Conservation (phyloP, 2,113 vertebrate species). For the Tylochromis polylepis region DNA sequence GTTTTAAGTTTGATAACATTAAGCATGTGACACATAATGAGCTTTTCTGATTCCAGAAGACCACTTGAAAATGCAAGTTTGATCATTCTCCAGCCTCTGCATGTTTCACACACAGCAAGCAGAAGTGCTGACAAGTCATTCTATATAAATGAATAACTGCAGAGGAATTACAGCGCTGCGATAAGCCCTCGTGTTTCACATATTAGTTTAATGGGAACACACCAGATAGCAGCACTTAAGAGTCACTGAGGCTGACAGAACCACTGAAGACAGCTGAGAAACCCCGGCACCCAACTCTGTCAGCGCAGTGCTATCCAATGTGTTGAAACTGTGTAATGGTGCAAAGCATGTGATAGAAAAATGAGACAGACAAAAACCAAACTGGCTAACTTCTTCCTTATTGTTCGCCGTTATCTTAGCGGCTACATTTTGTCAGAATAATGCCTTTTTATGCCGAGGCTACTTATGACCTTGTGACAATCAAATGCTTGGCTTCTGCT, state of each 20-base stretch:
- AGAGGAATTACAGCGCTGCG: slow-evolving; percentile 10
- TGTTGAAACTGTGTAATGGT: slow-evolving; percentile 14
- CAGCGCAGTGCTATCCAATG: background rate
- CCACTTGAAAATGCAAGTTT: background rate
- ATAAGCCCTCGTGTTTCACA: slow-evolving; percentile 41
- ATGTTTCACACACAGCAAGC: background rate
- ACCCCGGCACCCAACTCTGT: background rate
- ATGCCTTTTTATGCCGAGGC: background rate
- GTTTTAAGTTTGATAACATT: background rate
- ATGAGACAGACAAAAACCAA: background rate
- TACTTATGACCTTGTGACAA: background rate
- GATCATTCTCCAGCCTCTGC: background rate
- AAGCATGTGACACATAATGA: background rate
- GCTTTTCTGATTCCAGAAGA: background rate
- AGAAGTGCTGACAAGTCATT: slow-evolving; percentile 37
- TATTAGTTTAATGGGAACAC: slow-evolving; percentile 43
- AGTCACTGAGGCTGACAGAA: slow-evolving; percentile 19
- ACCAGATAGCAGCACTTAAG: slow-evolving; percentile 28
- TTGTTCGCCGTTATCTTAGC: background rate
- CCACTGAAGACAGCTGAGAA: background rate
- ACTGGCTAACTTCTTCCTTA: background rate
- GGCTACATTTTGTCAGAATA: background rate
- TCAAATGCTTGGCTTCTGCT: background rate
- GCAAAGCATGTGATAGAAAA: background rate
- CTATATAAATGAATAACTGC: slow-evolving; percentile 36